A percentile compares a stretch with the other conserved stretches of the same genome.
Evolutionary conservation across 2,113 vertebrate genomes (phyloP).

Genomic region (Holacanthus passer): DNA sequence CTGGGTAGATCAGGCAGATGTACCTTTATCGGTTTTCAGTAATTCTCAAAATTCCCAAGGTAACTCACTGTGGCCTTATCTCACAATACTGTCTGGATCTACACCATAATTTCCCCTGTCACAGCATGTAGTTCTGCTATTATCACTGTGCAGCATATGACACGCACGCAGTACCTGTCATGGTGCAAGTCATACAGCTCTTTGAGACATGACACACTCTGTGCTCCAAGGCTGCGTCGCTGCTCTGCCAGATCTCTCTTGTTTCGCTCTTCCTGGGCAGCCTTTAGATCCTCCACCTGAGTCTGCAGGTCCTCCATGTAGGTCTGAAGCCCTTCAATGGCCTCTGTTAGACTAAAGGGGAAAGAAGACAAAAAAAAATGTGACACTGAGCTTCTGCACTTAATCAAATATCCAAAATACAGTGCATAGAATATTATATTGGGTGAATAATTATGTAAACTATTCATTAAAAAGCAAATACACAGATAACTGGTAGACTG

Average conservation of each 20-base stretch:
- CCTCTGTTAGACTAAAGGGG: constrained; percentile 90
- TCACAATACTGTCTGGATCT: not conserved
- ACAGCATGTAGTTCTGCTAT: not conserved
- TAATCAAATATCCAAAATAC: not conserved
- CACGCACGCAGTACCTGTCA: constrained; percentile 88
- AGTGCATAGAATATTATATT: not conserved
- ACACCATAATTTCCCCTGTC: constrained; percentile 6
- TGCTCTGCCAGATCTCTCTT: constrained; percentile 81
- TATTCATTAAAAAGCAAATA: not conserved
- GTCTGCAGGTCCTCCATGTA: constrained; percentile 91
- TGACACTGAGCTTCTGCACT: not conserved
- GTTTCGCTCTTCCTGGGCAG: constrained; percentile 72
- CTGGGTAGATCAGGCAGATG: not conserved
- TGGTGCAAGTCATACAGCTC: constrained; percentile 91
- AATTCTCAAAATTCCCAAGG: not conserved
- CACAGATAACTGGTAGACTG: not conserved
- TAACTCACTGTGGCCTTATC: not conserved
- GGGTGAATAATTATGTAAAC: not conserved
- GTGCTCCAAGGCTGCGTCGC: constrained; percentile 81
- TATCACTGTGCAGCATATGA: not conserved
- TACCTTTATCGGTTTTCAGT: not conserved
- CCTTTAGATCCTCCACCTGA: constrained; percentile 91
- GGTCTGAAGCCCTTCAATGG: constrained; percentile 89
- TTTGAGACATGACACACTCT: constrained; percentile 91
- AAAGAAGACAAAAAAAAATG: not conserved